Percentiles rank a stretch among this genome's conserved stretches.
These are phyloP conservation scores for Macrosiphum euphorbiae DNA, from an alignment of 2,888 invertebrate genomes.

Conservation along the genomic window DNA sequence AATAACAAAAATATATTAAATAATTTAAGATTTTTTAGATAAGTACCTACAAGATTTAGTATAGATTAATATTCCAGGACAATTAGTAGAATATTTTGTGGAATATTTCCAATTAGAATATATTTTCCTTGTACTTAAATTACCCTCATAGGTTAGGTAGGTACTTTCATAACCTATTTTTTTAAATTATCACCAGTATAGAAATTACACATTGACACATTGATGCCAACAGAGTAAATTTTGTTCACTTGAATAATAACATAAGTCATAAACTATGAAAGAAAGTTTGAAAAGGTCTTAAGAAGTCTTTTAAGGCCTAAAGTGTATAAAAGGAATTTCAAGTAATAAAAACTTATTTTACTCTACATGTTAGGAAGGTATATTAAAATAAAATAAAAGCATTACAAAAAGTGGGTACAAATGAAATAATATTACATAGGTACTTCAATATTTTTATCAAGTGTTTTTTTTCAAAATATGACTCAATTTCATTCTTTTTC, in stretches of 20 bases:
- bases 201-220: not conserved
- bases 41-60: not conserved
- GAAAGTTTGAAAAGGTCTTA: not conserved
- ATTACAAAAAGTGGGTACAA: not conserved
- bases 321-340: too few relatives aligned
- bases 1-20: not conserved
- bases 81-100: not conserved
- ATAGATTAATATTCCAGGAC: not conserved
- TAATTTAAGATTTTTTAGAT: not conserved
- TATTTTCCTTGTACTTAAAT: not conserved
- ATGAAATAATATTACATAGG: not conserved
- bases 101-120: not conserved
- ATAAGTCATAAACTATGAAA: not conserved
- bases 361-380: not conserved
- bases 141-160: not conserved
- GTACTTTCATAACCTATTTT: not conserved
- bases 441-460: not conserved
- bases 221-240: not conserved
- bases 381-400: not conserved
- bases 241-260: not conserved
- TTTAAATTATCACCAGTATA: not conserved
- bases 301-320: too few relatives aligned
- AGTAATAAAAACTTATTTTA: not conserved
- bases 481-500: not conserved
- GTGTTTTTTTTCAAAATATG: not conserved